Base-by-base conservation (phyloP, 2,113 vertebrate species). In the Aythya baeri region DNA sequence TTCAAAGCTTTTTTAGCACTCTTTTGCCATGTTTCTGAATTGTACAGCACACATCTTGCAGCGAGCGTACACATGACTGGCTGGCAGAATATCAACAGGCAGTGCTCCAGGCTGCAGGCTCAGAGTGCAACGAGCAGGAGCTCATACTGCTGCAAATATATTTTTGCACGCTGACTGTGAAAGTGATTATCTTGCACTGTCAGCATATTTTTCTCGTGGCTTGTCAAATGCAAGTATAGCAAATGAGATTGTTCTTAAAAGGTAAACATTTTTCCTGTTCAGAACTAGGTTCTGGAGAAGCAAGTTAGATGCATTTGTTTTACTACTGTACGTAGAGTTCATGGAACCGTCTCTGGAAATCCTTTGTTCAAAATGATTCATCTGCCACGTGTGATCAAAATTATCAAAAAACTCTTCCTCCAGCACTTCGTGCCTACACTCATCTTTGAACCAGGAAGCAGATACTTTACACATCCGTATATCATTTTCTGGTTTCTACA, bases 211-310 rank as follows among this genome's bases (percentile, higher is more conserved):
- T 70, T 52, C 59, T 27, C 9, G 2, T 17, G 5, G n/a, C 63
- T 66, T 88, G 38, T 65, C 61, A 4, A 63, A 32, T 0, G 0
- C 7, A 13, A 65, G 13, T 38, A 17, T 18, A 73, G 58, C 10
- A 80, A 58, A 44, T 18, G 49, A 54, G 21, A 74, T 44, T 43
- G 25, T 31, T 50, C 89, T 84, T 61, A 58, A 9, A 68, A 70
- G 43, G 18, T 52, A 26, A 62, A 41, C 2, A 1, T 63, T 50
- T 91, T 20, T 80, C 27, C 23, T 62, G 31, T 89, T 72, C 43
- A 44, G 31, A 86, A 57, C 38, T 34, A 13, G 17, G 2, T 67
- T 74, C 12, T 78, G 68, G 26, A 63, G 77, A 44, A 90, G 26
- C 31, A 34, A 62, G 5, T 62, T 4, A 21, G 43, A 34, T 74